phyloP scores from a whole-genome alignment of 2,888 invertebrate species.

The Drosophila melanosoma region DNA sequence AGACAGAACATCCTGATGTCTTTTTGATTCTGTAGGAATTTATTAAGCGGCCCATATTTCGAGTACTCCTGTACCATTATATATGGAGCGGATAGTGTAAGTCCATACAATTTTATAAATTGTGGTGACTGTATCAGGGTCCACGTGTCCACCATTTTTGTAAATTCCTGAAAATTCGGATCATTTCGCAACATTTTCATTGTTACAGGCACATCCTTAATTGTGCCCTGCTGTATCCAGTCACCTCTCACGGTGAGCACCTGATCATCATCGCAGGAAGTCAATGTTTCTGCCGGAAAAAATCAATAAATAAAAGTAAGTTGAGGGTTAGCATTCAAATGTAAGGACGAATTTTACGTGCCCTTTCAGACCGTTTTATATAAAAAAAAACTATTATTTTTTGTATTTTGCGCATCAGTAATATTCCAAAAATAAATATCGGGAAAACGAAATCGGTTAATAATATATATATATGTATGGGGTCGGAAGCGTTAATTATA shows the following conservation, averaged over 20 bases:
- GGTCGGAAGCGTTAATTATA: background rate
- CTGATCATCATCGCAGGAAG: constrained; percentile 87
- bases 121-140: constrained; percentile 91
- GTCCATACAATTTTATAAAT: constrained; percentile 91
- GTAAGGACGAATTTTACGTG: background rate
- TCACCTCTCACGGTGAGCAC: constrained; percentile 90
- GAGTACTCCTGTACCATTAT: constrained; percentile 93
- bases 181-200: constrained; percentile 91
- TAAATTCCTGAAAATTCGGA: constrained; percentile 89
- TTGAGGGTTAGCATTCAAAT: background rate
- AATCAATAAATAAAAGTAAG: background rate
- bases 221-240: constrained; percentile 90
- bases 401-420: background rate
- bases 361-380: background rate
- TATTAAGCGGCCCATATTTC: constrained; percentile 91
- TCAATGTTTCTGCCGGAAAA: constrained; percentile 86
- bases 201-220: constrained; percentile 91
- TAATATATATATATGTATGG: background rate
- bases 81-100: constrained; percentile 91
- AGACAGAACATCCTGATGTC: constrained; percentile 89
- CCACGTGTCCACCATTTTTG: constrained; percentile 92
- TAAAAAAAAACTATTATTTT: background rate
- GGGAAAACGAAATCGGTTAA: background rate
- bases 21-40: constrained; percentile 84
- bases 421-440: background rate